Evolutionary conservation across 2,888 invertebrate species (phyloP).

Genomic region (Chironomus riparius): DNA sequence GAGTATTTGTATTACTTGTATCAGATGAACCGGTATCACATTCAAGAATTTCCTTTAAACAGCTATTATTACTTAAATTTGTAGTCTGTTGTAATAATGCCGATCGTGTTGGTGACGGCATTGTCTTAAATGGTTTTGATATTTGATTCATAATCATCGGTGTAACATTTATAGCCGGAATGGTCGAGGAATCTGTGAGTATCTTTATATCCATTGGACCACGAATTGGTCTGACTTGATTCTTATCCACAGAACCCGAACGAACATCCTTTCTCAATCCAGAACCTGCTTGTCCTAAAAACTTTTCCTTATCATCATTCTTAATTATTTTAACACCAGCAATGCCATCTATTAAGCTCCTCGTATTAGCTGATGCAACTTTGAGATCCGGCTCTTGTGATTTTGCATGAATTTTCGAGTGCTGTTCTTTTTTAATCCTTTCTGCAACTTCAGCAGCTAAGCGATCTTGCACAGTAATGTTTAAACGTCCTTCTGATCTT

Average conservation of each 20-base stretch:
- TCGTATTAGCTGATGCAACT: background rate
- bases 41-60: conserved; percentile 59
- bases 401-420: background rate
- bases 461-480: conserved; percentile 56
- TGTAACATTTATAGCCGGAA: conserved; percentile 46
- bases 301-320: conserved; percentile 28
- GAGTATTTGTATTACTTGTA: conserved; percentile 31
- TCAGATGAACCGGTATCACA: conserved; percentile 37
- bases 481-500: conserved; percentile 70
- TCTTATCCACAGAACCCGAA: conserved; percentile 29
- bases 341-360: conserved; percentile 5
- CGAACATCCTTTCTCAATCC: conserved; percentile 16
- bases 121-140: conserved; percentile 46
- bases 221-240: conserved; percentile 27
- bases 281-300: conserved; percentile 7
- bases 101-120: conserved; percentile 48
- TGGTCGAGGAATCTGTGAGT: conserved; percentile 48
- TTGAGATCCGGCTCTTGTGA: background rate
- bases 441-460: conserved; percentile 47
- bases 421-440: conserved; percentile 48
- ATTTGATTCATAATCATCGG: conserved; percentile 34
- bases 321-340: conserved; percentile 7
- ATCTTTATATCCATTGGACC: conserved; percentile 30
- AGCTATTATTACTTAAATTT: conserved; percentile 36
- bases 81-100: conserved; percentile 31